Base-by-base conservation (phyloP, 2,797 vertebrate species). In the Nannoperca australis region DNA sequence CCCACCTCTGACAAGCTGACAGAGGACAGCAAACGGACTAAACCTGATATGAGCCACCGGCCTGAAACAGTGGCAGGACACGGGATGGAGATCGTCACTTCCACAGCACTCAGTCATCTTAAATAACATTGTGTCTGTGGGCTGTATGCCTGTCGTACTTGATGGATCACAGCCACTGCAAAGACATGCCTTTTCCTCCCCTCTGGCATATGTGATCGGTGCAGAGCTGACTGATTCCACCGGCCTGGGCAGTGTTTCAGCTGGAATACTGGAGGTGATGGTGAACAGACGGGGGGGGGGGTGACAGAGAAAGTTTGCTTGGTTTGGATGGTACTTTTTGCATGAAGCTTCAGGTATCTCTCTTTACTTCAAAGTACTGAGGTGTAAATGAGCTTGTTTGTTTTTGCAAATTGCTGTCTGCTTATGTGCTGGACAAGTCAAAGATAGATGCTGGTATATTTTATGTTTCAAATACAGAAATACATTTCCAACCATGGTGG, bases 141-240 rank as follows among this genome's bases (percentile, higher is more conserved):
- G 83, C 85, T 82, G 79, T 74, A 60, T 53, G 71, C 73, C 74
- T 83, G 83, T 89, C 72, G 2, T 36, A 9, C 40, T 49, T 89
- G 91, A 93, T 87, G 85, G 83, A 92, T 91, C 68, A 59, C 82
- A 75, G 79, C 78, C 60, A 42, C 38, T 4, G 68, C 59, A 76
- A 60, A 75, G 79, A 85, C 80, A 76, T 76, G 81, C 62, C 76
- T 84, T 76, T 81, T 38, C 69, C 62, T 77, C 73, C 86, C 80
- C 78, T 72, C 88, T 78, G 81, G 76, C 75, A 73, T 76, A 60
- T 60, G 85, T 85, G 80, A 88, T 84, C 70, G 58, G 67, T 47
- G 78, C 10, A 44, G 66, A 81, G 80, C 74, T 70, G 83, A 78
- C 74, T 83, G 83, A 84, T 83, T 84, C 56, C 68, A 40, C 13